phyloP scores from a whole-genome alignment of 1,140 invertebrate genomes.

The Agrilus planipennis region DNA sequence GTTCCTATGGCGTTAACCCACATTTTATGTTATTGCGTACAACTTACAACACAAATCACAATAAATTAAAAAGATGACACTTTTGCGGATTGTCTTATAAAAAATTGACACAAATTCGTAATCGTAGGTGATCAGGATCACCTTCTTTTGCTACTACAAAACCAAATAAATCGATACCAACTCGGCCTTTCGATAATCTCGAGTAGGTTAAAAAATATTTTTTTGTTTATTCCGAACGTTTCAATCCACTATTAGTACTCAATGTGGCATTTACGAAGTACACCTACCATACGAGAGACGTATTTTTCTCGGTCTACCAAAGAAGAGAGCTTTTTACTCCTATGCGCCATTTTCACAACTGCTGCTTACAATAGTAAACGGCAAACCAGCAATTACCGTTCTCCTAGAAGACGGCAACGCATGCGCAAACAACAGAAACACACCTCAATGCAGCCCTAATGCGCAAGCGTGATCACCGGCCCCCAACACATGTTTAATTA shows the following conservation, averaged over 20 bases:
- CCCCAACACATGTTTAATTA: background rate
- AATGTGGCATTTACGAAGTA: conserved; percentile 1
- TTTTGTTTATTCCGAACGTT: background rate
- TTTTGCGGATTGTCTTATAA: no score
- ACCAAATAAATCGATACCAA: background rate
- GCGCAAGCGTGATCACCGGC: background rate
- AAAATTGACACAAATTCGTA: background rate
- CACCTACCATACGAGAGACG: conserved; percentile 25
- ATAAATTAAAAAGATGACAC: no score
- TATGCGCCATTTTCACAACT: conserved; percentile 25
- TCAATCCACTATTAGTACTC: background rate
- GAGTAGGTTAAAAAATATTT: background rate
- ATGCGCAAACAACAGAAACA: no score
- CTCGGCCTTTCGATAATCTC: background rate
- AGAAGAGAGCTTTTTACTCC: conserved; percentile 15
- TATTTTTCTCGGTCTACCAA: conserved; percentile 15
- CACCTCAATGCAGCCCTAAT: no score
- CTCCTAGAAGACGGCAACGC: no score
- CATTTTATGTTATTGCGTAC: no score
- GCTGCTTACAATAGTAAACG: background rate
- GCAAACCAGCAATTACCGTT: background rate
- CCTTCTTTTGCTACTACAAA: background rate
- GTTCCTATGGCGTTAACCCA: no score
- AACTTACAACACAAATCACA: background rate
- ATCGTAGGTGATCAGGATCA: background rate